These are phyloP conservation scores for Dallia pectoralis DNA, from an alignment of 2,797 vertebrate genomes.

Conservation along the genomic window DNA sequence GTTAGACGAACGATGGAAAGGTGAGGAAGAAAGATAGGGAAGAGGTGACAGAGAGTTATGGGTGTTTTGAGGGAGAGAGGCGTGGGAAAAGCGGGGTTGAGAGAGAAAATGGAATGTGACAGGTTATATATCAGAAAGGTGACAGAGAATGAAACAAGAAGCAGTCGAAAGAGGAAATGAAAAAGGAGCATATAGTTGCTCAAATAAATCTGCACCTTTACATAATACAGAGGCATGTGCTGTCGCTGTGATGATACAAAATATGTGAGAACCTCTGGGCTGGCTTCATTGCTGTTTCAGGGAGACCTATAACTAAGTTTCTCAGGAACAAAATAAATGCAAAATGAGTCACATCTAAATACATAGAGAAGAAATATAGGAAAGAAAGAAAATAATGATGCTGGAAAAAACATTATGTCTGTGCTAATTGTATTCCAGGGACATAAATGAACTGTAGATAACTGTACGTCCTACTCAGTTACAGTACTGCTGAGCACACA, in stretches of 20 bases:
- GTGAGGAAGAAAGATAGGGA: background rate
- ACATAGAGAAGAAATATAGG: background rate
- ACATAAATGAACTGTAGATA: background rate
- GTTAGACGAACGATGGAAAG: background rate
- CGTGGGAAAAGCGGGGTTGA: background rate
- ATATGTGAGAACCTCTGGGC: background rate
- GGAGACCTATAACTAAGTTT: background rate
- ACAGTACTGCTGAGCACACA: background rate
- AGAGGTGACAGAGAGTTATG: background rate
- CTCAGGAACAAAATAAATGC: too few relatives aligned
- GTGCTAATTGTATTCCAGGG: background rate
- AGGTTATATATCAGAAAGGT: background rate
- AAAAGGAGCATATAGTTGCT: background rate
- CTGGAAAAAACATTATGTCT: background rate
- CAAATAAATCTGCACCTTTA: background rate
- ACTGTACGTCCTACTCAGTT: background rate
- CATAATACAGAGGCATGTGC: background rate
- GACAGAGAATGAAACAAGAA: background rate
- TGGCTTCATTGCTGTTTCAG: background rate
- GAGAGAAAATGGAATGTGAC: background rate
- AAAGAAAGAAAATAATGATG: background rate
- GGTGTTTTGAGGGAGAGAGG: background rate
- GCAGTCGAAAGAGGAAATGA: background rate
- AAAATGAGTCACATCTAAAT: too few relatives aligned
- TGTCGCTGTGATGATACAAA: background rate